Evolutionary conservation across 2,888 invertebrate species (phyloP).

Genomic region (Rhingia campestris): DNA sequence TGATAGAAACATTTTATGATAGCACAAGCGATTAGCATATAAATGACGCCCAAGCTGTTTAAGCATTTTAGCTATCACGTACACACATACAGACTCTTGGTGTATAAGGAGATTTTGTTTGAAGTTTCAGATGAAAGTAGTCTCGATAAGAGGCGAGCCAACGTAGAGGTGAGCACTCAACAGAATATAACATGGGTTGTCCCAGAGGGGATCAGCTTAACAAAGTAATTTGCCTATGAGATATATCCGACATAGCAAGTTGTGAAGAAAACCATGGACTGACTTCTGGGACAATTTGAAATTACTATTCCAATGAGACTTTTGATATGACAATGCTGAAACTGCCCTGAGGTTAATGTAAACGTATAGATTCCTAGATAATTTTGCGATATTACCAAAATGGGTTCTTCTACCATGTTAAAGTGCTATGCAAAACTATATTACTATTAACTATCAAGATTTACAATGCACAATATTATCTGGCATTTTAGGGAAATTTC

Average conservation of each 20-base stretch:
- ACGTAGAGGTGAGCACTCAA: constrained; percentile 31
- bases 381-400: too few relatives aligned
- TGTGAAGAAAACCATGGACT: not conserved
- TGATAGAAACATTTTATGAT: constrained; percentile 63
- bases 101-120: not conserved
- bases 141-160: constrained; percentile 50
- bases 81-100: not conserved
- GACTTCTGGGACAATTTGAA: not conserved
- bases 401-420: too few relatives aligned
- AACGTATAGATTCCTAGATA: not conserved
- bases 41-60: constrained; percentile 63
- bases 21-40: constrained; percentile 67
- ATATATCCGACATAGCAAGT: constrained; percentile 30
- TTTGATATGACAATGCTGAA: constrained; percentile 1
- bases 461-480: too few relatives aligned
- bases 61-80: constrained; percentile 47
- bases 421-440: too few relatives aligned
- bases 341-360: not conserved
- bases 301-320: constrained; percentile 25
- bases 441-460: too few relatives aligned
- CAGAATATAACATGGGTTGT: not conserved
- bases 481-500: too few relatives aligned
- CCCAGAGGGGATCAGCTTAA: constrained; percentile 27
- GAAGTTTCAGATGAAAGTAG: constrained; percentile 26
- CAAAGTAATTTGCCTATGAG: constrained; percentile 40